Evolutionary conservation across 2,797 vertebrate genomes (phyloP), one percentile per base, ranked within the genome.

Genomic region (Microhierax caerulescens): DNA sequence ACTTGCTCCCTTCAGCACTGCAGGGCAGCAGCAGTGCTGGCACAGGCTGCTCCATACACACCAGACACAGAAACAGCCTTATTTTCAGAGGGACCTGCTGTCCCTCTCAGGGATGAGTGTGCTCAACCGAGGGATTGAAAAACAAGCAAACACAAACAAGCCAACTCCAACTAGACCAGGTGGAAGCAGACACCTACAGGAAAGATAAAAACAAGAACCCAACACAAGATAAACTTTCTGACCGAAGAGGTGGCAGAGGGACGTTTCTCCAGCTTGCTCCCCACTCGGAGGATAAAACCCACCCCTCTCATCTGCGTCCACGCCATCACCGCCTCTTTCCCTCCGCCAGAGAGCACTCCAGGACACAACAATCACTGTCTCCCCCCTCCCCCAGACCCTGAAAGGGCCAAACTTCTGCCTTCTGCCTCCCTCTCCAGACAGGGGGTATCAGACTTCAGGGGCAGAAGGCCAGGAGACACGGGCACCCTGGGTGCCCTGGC

Each of bases 271-370:
- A 64, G 67, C 45, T 92, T 85, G 60, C 57, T 72, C 37, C 27
- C 11, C 2, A 2, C 72, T 69, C 4, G 1, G 48, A 85, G 73
- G 30, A 65, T n/a, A 80, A 82, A 81, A 78, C 14, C 1, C 56
- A 51, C 6, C 1, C 23, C 50, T 36, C 2, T 1, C 27, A 45
- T 57, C n/a, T 59, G 54, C 0, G 3, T 43, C 63, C 5, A 1
- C 0, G 0, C 57, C 60, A 94, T 74, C 92, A 94, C 68, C 7
- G 0, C 37, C 93, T 81, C 88, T 82, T 80, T 97, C 90, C 85
- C 77, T 97, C 93, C 96, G 37, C 90, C 94, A 97, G 97, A 87
- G 94, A 96, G 96, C 96, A 97, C 96, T 97, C 95, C 88, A 95
- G 92, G 88, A 88, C 95, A 93, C 64, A 37, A 39, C 65, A 95